Base-by-base conservation (phyloP, 2,888 invertebrate genomes). In the Schrankia costaestrigalis region DNA sequence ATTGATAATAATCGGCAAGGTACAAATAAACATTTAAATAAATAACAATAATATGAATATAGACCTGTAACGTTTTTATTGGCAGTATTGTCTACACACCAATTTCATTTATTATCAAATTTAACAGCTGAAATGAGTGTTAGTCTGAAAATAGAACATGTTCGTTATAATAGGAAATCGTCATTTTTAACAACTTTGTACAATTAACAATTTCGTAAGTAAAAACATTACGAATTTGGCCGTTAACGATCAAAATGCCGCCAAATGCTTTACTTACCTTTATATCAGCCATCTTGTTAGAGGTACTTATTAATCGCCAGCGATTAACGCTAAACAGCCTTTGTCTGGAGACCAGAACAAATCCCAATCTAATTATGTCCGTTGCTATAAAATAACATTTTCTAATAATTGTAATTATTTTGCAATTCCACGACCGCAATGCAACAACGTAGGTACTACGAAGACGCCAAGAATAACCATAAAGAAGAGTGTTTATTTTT, bases 281-380 rank as follows among this genome's bases (percentile, higher is more conserved):
- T 71, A 88, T 86, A 87, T 88, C 88, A 82, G 88, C 86, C 88
- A 89, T 87, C 73, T 86, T 87, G 79, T 56, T 53, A 38, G 61
- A 61, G 41, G 64, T 77, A 62, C 60, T 69, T 58, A 64, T 65
- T 63, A 62, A 66, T 59, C 70, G 70, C 60, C 56, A 62, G 78
- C 78, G 78, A 78, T 80, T 71, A 71, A 80, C 78, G 84, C 83
- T 60, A 67, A 51, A 55, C 55, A 66, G 53, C 40, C 60, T 69
- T 60, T 63, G 69, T 63, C 69, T 73, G 56, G 61, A 52, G 52
- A 69, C 60, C 58, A 77, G 64, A 60, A 66, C 63, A 48, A 62
- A 64, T 53, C 59, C 46, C 55, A 50, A 42, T 58, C 56, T 71
- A 71, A 61, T 61, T 53, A 51, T 60, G 52, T 44, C 63, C 34